Evolutionary conservation across 2,888 invertebrate species (phyloP).

Genomic region (Parasteatoda lunata): DNA sequence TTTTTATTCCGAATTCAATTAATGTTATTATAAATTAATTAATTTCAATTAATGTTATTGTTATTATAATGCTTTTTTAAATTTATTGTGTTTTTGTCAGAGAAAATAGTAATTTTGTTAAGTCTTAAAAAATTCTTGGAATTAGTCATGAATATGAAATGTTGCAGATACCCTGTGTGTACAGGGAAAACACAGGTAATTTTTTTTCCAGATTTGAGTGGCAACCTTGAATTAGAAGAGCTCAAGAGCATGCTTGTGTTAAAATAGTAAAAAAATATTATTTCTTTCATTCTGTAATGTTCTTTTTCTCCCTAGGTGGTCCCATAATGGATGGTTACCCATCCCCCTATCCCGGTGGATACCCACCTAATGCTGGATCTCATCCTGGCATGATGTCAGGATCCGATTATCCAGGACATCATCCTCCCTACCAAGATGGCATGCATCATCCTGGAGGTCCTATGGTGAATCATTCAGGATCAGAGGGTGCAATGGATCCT

Average conservation of each 20-base stretch:
- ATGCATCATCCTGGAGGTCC: conserved; percentile 52
- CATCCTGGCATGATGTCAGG: conserved; percentile 69
- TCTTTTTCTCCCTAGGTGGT: conserved; percentile 71
- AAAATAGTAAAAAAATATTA: too few species aligned
- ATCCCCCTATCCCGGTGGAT: conserved; percentile 70
- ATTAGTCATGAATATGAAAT: too few species aligned
- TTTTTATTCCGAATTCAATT: too few species aligned
- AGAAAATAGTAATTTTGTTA: too few species aligned
- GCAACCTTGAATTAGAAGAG: neutral
- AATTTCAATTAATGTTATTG: too few species aligned
- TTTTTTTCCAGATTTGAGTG: neutral
- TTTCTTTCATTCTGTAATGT: neutral
- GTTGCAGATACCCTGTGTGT: too few species aligned
- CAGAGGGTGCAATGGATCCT: conserved; percentile 69
- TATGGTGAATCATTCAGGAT: conserved; percentile 72
- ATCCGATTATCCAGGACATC: conserved; percentile 69
- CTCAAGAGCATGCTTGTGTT: neutral
- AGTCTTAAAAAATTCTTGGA: too few species aligned
- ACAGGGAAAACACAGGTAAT: too few species aligned
- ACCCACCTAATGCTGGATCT: conserved; percentile 69
- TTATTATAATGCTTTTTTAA: too few species aligned
- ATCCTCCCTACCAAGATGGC: conserved; percentile 67
- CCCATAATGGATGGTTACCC: conserved; percentile 83
- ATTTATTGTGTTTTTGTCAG: too few species aligned
- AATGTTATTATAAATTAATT: too few species aligned